Evolutionary conservation across 1,140 invertebrate genomes (phyloP).

Genomic region (Lasioglossum baleicum): DNA sequence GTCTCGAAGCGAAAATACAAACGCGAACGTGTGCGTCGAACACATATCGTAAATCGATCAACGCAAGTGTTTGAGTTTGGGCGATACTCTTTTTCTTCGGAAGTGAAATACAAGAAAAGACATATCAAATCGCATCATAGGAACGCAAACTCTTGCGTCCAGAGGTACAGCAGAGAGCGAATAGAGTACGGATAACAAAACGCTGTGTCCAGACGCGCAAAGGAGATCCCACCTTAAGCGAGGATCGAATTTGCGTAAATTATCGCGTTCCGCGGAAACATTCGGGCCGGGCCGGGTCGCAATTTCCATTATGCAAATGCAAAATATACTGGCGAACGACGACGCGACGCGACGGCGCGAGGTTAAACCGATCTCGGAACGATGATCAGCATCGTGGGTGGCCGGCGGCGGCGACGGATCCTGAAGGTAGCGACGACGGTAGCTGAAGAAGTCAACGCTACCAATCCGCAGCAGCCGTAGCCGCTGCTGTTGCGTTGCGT

Average conservation of each 20-base stretch:
- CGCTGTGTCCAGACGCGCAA: too few relatives aligned
- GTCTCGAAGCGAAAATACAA: too few relatives aligned
- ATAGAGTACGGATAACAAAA: too few relatives aligned
- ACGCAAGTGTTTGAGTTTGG: too few relatives aligned
- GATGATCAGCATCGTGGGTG: slow-evolving; percentile 60
- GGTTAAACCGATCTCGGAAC: slow-evolving; percentile 53
- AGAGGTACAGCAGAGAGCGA: too few relatives aligned
- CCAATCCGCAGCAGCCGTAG: slow-evolving; percentile 5
- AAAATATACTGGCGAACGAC: slow-evolving; percentile 56
- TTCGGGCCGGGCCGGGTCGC: not conserved
- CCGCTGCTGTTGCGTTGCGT: not conserved
- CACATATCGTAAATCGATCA: too few relatives aligned
- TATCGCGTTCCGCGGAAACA: slow-evolving; percentile 21
- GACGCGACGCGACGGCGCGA: slow-evolving; percentile 47
- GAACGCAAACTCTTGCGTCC: too few relatives aligned
- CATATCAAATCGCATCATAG: too few relatives aligned
- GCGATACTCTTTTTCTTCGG: too few relatives aligned
- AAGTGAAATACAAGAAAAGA: too few relatives aligned
- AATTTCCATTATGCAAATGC: slow-evolving; percentile 61
- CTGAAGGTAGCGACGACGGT: slow-evolving; percentile 32
- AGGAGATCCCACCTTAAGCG: not conserved
- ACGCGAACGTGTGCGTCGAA: too few relatives aligned
- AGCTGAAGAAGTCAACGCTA: slow-evolving; percentile 49
- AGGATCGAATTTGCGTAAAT: slow-evolving; percentile 15
- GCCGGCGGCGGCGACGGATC: slow-evolving; percentile 50